phyloP scores from a whole-genome alignment of 2,797 vertebrate species.

The Balearica regulorum region DNA sequence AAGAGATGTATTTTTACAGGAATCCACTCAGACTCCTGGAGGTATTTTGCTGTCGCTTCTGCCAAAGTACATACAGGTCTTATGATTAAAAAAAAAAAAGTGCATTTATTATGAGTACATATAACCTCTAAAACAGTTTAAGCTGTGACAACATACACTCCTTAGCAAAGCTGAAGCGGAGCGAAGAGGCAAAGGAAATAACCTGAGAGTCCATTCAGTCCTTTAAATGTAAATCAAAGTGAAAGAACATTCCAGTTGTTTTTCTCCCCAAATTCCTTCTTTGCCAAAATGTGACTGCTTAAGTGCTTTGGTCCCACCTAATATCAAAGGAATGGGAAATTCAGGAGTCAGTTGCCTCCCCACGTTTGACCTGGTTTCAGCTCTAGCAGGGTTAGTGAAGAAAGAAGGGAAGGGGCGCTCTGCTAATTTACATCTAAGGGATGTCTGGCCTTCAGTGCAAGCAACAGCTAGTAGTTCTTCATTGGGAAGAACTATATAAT shows the following conservation, averaged over 20 bases:
- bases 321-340: neutral
- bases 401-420: neutral
- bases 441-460: neutral
- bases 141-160: neutral
- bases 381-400: neutral
- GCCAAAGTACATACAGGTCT: neutral
- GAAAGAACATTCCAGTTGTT: neutral
- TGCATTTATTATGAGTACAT: conserved; percentile 11
- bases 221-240: neutral
- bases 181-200: neutral
- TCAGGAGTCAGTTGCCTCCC: neutral
- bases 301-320: neutral
- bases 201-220: neutral
- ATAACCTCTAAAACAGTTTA: conserved; percentile 15
- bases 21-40: neutral
- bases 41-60: neutral
- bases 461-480: neutral
- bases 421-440: neutral
- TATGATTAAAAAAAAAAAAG: conserved; percentile 31
- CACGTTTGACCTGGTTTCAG: neutral
- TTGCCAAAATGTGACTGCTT: neutral
- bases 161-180: neutral
- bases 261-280: neutral
- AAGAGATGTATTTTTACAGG: neutral
- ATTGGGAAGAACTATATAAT: neutral